These are phyloP conservation scores for Hyposoter didymator DNA, from an alignment of 2,888 invertebrate species.

Conservation along the genomic window DNA sequence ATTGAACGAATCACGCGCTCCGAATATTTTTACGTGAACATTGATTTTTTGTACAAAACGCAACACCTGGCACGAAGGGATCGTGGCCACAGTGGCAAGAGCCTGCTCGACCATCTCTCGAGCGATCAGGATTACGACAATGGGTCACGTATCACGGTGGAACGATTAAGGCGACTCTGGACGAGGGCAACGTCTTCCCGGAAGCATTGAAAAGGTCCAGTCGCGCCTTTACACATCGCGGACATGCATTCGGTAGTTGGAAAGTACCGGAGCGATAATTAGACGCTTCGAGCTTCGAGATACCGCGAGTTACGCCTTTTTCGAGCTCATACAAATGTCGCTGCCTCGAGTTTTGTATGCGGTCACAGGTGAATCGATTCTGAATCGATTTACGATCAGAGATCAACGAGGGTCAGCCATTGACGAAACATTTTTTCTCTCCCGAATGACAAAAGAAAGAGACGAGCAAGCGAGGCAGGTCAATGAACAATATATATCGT, in stretches of 20 bases:
- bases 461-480: neutral
- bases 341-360: neutral
- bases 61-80: constrained; percentile 71
- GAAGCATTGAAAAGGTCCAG: constrained; percentile 76
- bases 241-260: neutral
- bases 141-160: constrained; percentile 75
- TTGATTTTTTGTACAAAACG: constrained; percentile 14
- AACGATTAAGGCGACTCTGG: constrained; percentile 65
- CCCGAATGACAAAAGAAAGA: neutral
- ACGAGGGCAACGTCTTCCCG: constrained; percentile 75
- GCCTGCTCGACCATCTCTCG: constrained; percentile 22
- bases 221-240: constrained; percentile 7
- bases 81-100: constrained; percentile 44
- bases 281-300: neutral
- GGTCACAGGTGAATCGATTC: constrained; percentile 42
- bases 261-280: neutral
- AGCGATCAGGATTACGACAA: constrained; percentile 69
- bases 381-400: constrained; percentile 40
- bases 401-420: constrained; percentile 35
- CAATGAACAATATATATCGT: constrained; percentile 20
- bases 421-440: constrained; percentile 25
- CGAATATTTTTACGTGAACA: neutral
- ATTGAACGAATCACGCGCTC: neutral
- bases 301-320: constrained; percentile 7
- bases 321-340: neutral